Evolutionary conservation across 2,888 invertebrate genomes (phyloP), one percentile per base, ranked within the genome.

Genomic region (Notocelia uddmanniana): DNA sequence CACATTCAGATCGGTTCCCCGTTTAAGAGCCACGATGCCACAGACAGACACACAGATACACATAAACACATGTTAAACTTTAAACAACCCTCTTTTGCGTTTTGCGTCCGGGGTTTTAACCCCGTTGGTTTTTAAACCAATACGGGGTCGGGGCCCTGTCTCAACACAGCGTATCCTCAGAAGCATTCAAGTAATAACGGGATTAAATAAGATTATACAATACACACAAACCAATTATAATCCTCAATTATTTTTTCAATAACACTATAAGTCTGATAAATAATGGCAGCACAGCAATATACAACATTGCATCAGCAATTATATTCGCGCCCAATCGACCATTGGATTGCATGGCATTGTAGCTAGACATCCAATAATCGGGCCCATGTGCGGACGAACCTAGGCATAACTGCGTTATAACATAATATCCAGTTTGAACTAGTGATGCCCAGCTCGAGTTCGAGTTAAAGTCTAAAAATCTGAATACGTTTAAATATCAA

Each of bases 321-420:
- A 58, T 58, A 54, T 54, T 54, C 31, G 52, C 9, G 21, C 21
- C 41, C 50, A 70, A 70, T 54, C 31, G 58, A 23, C 52, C 59
- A 26, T 66, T 31, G 52, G 52, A 64, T 59, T 52, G 70, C 41
- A 70, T 41, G 64, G 57, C 8, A 70, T 59, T 37, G 41, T 66
- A 34, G 50, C 23, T 64, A 45, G 59, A 71, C 66, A 64, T 50
- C 64, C 64, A 66, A 71, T 66, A 66, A 58, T 45, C 48, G 58
- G 45, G n/a, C 58, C 48, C 64, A 59, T 54, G 41, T 69, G 62
- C 62, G 19, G 45, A 15, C 45, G 19, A n/a, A 52, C 41, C 48
- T 19, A n/a, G 23, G 34, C 57, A 37, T 59, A 71, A 66, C 18
- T 66, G 31, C 21, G 71, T 71, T 71, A 66, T 45, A 71, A 71